phyloP scores from a whole-genome alignment of 2,113 vertebrate genomes.

The Hoplias malabaricus region DNA sequence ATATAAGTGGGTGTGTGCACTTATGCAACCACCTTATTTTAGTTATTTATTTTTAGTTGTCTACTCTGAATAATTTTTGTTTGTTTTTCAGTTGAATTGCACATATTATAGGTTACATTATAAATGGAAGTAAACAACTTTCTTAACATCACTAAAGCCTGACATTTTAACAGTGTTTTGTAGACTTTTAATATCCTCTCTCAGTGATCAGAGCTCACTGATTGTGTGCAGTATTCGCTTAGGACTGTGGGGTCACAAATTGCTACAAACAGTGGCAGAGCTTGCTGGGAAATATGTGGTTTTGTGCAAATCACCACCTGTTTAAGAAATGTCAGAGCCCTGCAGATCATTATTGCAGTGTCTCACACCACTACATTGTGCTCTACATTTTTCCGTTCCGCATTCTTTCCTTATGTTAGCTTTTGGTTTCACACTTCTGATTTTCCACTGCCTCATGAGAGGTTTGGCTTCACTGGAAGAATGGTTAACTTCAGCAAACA shows the following conservation, averaged over 20 bases:
- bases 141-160: no score
- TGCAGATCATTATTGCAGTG: background rate
- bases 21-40: no score
- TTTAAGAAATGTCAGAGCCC: background rate
- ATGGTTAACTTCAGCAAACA: slow-evolving; percentile 4
- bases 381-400: slow-evolving; percentile 31
- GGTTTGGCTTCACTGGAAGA: slow-evolving; percentile 9
- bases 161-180: no score
- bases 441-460: slow-evolving; percentile 39
- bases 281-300: background rate
- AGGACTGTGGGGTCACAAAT: background rate
- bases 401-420: slow-evolving; percentile 39
- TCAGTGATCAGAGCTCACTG: no score
- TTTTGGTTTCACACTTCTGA: slow-evolving; percentile 39
- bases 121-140: no score
- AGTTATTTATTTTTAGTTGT: no score
- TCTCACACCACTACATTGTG: background rate
- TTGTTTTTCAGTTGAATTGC: no score
- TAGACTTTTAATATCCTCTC: no score
- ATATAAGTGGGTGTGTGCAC: no score
- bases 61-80: no score
- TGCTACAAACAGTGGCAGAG: background rate
- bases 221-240: no score
- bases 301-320: slow-evolving; percentile 1
- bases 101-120: no score